Evolutionary conservation across 2,888 invertebrate species (phyloP), one percentile per base, ranked within the genome.

Genomic region (Xanthia icteritia): DNA sequence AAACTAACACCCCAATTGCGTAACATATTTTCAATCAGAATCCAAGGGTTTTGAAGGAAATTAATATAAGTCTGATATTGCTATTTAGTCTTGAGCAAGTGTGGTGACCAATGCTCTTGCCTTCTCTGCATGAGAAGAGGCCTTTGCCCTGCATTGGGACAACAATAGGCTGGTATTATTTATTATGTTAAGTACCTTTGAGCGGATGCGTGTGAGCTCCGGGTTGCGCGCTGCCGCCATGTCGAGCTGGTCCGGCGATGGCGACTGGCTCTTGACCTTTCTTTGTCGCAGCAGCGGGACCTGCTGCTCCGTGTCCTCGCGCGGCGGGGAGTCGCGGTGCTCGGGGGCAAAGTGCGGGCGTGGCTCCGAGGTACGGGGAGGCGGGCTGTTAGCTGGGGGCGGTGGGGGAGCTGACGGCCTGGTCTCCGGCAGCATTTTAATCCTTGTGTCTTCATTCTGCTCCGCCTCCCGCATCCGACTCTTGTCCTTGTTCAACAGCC

Each of bases 211-310:
- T 60, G 86, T 2, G 54, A 94, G 65, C 31, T 86, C 79, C 0
- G 87, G 89, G 2, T 94, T 94, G 20, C 81, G 87, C 0, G 94
- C 95, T 1, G 93, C 92, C 20, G 93, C 90, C 95, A 94, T 93
- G 88, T 95, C 95, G 31, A 95, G 86, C 81, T 90, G 78, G 15
- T 88, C 84, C 1, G 88, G 70, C 54, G 76, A 9, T 84, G 91
- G 61, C 81, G 76, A 71, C 68, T 20, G 15, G n/a, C 6, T 36
- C 11, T 11, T n/a, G 20, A 9, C 76, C 51, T 39, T n/a, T 36
- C 31, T 60, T n/a, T n/a, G 60, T 6, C 69, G 48, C 60, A 48
- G 20, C 13, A 42, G 48, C 15, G 27, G 15, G 39, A 1, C 2
- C n/a, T 27, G 20, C 11, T 0, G 4, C 39, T 42, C 13, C 9